Evolutionary conservation across 2,888 invertebrate species (phyloP).

Genomic region (Strigamia maritima): DNA sequence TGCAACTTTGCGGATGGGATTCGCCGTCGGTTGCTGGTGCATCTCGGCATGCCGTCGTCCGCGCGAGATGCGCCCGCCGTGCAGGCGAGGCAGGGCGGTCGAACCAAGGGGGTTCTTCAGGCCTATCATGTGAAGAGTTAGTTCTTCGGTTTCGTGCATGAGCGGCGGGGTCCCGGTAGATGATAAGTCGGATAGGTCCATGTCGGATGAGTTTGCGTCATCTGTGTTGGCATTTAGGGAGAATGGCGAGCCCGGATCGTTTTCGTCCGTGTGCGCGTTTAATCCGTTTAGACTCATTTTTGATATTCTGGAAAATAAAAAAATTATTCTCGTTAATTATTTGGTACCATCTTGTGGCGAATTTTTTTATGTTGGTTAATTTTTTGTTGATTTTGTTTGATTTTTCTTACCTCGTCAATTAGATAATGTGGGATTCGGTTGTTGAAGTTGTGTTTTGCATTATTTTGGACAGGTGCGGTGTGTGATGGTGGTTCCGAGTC

Average conservation of each 20-base stretch:
- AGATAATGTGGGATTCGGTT: not conserved
- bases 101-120: not conserved
- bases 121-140: no score
- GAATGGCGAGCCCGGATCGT: not conserved
- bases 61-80: constrained; percentile 22
- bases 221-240: not conserved
- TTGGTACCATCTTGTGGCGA: not conserved
- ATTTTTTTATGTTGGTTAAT: not conserved
- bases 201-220: constrained; percentile 37
- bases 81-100: not conserved
- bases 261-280: not conserved
- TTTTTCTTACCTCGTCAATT: not conserved
- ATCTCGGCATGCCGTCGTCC: not conserved
- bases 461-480: not conserved
- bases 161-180: constrained; percentile 36
- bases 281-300: not conserved
- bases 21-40: not conserved
- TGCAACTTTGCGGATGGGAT: constrained; percentile 52
- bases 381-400: no score
- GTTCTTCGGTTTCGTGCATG: constrained; percentile 26
- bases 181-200: constrained; percentile 39
- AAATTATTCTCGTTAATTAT: not conserved
- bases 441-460: not conserved
- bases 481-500: not conserved
- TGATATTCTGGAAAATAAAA: not conserved